Evolutionary conservation across 2,113 vertebrate species (phyloP).

Genomic region (Peromyscus polionotus): DNA sequence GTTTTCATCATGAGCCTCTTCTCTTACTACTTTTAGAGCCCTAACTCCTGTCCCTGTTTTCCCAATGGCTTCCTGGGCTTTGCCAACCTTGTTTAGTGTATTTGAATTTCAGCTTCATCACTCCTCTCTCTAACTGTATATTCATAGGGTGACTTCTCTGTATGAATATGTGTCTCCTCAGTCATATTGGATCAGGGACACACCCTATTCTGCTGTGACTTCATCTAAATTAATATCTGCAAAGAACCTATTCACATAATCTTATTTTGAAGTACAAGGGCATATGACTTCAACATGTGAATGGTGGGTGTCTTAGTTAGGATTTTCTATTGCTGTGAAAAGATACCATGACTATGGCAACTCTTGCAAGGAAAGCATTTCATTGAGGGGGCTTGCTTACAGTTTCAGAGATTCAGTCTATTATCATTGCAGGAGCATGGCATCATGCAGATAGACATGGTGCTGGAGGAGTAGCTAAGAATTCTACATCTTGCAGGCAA

Average conservation of each 20-base stretch:
- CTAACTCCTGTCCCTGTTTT: background rate
- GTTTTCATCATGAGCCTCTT: background rate
- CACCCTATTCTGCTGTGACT: accelerated
- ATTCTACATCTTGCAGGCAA: too few relatives aligned
- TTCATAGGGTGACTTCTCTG: accelerated
- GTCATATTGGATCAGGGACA: background rate
- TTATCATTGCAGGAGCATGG: too few relatives aligned
- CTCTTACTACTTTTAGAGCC: too few relatives aligned
- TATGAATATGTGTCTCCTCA: background rate
- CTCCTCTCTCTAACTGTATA: background rate
- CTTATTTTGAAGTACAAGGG: background rate
- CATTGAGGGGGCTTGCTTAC: too few relatives aligned
- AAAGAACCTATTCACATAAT: background rate
- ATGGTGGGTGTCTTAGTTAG: background rate
- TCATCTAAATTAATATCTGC: background rate
- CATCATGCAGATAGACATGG: too few relatives aligned
- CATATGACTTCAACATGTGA: background rate
- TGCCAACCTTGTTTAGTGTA: background rate
- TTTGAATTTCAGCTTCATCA: accelerated
- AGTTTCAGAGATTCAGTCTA: too few relatives aligned
- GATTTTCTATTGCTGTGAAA: too few relatives aligned
- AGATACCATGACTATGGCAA: too few relatives aligned
- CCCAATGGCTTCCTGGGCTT: accelerated
- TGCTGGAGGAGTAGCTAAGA: too few relatives aligned
- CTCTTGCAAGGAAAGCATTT: too few relatives aligned